Percentiles rank a stretch among this genome's conserved stretches.
These are phyloP conservation scores for Apantesis nais DNA, from an alignment of 2,888 invertebrate genomes.

Conservation along the genomic window DNA sequence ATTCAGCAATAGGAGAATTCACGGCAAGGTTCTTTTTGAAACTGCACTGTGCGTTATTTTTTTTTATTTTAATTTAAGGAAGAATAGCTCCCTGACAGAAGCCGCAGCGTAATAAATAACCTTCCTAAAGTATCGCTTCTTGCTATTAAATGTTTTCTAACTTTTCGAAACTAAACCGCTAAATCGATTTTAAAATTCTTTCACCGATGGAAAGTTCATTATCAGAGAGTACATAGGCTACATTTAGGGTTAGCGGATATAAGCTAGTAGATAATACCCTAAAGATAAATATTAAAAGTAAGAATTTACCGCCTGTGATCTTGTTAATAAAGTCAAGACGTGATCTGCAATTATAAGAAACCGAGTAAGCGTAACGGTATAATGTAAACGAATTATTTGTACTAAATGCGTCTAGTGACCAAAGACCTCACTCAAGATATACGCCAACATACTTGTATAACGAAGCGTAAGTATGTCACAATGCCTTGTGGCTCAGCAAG, in stretches of 20 bases:
- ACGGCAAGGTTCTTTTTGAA: neutral
- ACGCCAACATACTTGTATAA: conserved; percentile 25
- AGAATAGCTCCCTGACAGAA: too few species aligned
- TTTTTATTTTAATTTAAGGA: neutral
- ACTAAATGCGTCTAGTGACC: conserved; percentile 23
- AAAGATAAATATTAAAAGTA: neutral
- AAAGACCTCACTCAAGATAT: conserved; percentile 23
- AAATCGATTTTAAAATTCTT: too few species aligned
- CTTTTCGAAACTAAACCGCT: too few species aligned
- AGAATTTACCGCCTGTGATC: neutral
- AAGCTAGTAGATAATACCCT: too few species aligned
- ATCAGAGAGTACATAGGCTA: too few species aligned
- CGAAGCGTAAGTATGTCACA: conserved; percentile 40
- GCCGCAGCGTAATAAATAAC: too few species aligned
- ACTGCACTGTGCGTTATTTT: neutral
- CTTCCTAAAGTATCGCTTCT: too few species aligned
- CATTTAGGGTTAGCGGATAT: too few species aligned
- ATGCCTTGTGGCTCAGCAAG: conserved; percentile 29
- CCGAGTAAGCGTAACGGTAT: neutral
- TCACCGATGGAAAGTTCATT: too few species aligned
- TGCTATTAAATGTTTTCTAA: too few species aligned
- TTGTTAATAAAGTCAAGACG: neutral
- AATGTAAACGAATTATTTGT: neutral
- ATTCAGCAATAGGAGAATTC: neutral
- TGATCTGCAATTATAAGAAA: neutral